Base-by-base conservation (phyloP, 1,140 invertebrate species). In the Cardiocondyla obscurior region DNA sequence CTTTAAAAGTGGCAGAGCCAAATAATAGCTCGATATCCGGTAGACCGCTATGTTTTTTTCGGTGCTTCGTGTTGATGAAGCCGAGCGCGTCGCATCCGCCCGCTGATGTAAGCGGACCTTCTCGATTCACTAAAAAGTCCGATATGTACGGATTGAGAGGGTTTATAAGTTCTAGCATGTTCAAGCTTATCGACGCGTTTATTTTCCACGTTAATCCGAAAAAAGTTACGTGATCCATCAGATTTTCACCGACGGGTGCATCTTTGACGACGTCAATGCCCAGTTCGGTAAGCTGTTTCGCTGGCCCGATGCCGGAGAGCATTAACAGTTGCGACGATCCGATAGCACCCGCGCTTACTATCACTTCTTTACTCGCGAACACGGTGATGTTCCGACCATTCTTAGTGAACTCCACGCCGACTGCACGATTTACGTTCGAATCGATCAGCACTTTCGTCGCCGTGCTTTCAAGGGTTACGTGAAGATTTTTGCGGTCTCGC, bases 11-110 rank as follows among this genome's bases (percentile, higher is more conserved):
- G 0, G 94, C 94, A 19, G 92, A 92, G 3, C 95, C 94, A 86
- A 97, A 96, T 6, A 97, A 93, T 10, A 97, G 88, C 90, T 98
- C 97, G 73, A 98, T 95, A 85, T 98, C 96, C 0, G 97, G 96
- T 94, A 96, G 96, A 36, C 95, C 96, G 60, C 96, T 94, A 7
- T 92, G 91, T 44, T 96, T 94, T 1, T 95, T 92, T 39, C 95
- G 95, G 83, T 96, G 95, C 86, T 96, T 95, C 14, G 97, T 94
- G 82, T 98, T 96, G 83, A 96, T 93, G 88, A 97, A 98, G 1
- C 96, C 95, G 0, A 98, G 90, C 0, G 96, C 97, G 93, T 98
- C 98, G 74, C 8, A 12, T 22, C 96, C 97, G 16, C 97, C 97
- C 0, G 97, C 95, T 3, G 97, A 94, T 0, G 97, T 96, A n/a